phyloP scores from a whole-genome alignment of 1,140 invertebrate genomes.

The Dendroctonus valens region DNA sequence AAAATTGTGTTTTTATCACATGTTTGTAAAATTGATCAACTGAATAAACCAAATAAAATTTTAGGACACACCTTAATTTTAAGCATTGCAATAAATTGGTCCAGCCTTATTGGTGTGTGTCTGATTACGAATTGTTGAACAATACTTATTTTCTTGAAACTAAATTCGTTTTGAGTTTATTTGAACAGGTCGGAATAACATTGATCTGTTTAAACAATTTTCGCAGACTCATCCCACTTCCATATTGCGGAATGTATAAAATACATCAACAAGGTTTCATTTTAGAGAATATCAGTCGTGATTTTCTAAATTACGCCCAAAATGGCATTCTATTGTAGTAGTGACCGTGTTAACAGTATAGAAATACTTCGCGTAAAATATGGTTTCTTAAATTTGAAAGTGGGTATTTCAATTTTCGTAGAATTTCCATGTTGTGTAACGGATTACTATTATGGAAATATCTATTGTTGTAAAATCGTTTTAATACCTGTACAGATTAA shows the following conservation, averaged over 20 bases:
- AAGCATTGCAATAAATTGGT: no score
- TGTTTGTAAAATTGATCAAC: no score
- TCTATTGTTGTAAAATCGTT: constrained; percentile 32
- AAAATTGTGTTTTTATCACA: no score
- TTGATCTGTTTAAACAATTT: no score
- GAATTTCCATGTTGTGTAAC: constrained; percentile 37
- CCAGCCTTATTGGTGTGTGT: no score
- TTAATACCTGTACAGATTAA: constrained; percentile 15
- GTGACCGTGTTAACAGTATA: constrained; percentile 24
- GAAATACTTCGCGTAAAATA: constrained; percentile 13
- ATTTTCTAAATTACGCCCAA: constrained; percentile 30
- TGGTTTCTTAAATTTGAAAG: constrained; percentile 33
- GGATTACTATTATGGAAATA: constrained; percentile 38
- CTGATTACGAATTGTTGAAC: no score
- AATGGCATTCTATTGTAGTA: constrained; percentile 32
- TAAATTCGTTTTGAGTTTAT: no score
- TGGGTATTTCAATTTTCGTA: constrained; percentile 36
- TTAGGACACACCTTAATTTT: no score
- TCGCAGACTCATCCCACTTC: constrained; percentile 5
- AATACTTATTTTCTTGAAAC: no score
- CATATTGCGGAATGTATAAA: constrained; percentile 6
- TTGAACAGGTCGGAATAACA: no score
- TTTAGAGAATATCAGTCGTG: constrained; percentile 26
- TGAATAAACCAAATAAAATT: no score
- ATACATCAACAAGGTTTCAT: constrained; percentile 10